A percentile compares a stretch with the other conserved stretches of the same genome.
Conservation (phyloP, 2,888 invertebrate species). For the Schizotus pectinicornis region DNA sequence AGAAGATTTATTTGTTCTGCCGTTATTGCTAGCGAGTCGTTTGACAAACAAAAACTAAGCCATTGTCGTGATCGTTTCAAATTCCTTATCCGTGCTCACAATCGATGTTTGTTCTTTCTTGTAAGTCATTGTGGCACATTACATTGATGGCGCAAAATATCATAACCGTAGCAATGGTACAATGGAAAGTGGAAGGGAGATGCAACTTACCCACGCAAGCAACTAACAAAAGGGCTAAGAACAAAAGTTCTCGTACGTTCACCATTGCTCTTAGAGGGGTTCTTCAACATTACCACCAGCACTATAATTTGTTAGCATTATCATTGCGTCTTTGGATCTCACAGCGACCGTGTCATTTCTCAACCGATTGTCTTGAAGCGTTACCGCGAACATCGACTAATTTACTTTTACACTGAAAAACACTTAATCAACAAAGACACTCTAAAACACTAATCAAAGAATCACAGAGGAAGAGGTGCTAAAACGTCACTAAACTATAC, state of each 20-base stretch:
- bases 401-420: slow-evolving; percentile 1
- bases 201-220: slow-evolving; percentile 46
- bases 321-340: slow-evolving; percentile 26
- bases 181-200: slow-evolving; percentile 14
- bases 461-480: slow-evolving; percentile 13
- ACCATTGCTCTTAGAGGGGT: slow-evolving; percentile 43
- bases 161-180: slow-evolving; percentile 8
- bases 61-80: slow-evolving; percentile 13
- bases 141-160: slow-evolving; percentile 13
- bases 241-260: slow-evolving; percentile 44
- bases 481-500: slow-evolving; percentile 11
- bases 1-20: background rate
- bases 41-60: slow-evolving; percentile 8
- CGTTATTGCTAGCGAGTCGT: background rate
- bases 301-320: slow-evolving; percentile 33
- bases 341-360: slow-evolving; percentile 27
- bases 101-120: slow-evolving; percentile 20
- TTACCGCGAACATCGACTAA: slow-evolving; percentile 8
- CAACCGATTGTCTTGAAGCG: slow-evolving; percentile 15
- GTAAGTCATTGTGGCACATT: slow-evolving; percentile 11
- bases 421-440: slow-evolving; percentile 8
- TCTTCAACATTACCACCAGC: slow-evolving; percentile 34
- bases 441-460: slow-evolving; percentile 15
- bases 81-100: slow-evolving; percentile 10
- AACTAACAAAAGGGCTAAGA: slow-evolving; percentile 43